Evolutionary conservation across 2,797 vertebrate genomes (phyloP), one percentile per base, ranked within the genome.

Genomic region (Clamator glandarius): DNA sequence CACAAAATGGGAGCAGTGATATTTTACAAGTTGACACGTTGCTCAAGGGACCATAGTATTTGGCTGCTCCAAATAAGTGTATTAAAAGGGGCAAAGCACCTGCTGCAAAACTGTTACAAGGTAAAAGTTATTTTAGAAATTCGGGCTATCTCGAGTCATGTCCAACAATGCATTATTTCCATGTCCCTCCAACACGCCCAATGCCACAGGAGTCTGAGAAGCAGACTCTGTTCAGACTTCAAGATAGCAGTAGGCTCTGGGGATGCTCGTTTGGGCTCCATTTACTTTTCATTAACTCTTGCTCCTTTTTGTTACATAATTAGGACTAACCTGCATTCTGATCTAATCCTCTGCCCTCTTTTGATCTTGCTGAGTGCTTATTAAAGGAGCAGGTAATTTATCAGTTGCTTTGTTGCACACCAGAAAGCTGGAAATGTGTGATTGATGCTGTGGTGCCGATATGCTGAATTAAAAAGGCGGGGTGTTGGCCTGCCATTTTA

Each of bases 381-480:
- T 84, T 87, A 84, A 76, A 70, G 75, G 81, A 86, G 15, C 41
- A 48, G 75, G 50, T 66, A 81, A 81, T 90, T 55, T 77, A 82
- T 72, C 42, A 42, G 51, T 33, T 0, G 2, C 52, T 63, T n/a
- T 25, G 46, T 85, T 76, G 41, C 31, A 48, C 33, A n/a, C 39
- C 72, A 72, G 36, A 72, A 44, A 24, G 14, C 28, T 6, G 35
- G 54, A 66, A 42, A 15, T 3, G 36, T 11, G 52, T 67, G 93
- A 61, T 91, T 50, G 84, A 92, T 42, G 57, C 44, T 25, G 24
- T 42, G 51, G 9, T 67, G 55, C 63, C 90, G 89, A 76, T 1
- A 15, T 72, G 88, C 58, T 12, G 66, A 87, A 91, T 78, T n/a
- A 52, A 76, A 95, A 86, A 58, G 79, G 84, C 1, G 31, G 92